A percentile compares a stretch with the other conserved stretches of the same genome.
These are phyloP conservation scores for Argyrosomus regius DNA, from an alignment of 2,797 vertebrate genomes.

Conservation along the genomic window DNA sequence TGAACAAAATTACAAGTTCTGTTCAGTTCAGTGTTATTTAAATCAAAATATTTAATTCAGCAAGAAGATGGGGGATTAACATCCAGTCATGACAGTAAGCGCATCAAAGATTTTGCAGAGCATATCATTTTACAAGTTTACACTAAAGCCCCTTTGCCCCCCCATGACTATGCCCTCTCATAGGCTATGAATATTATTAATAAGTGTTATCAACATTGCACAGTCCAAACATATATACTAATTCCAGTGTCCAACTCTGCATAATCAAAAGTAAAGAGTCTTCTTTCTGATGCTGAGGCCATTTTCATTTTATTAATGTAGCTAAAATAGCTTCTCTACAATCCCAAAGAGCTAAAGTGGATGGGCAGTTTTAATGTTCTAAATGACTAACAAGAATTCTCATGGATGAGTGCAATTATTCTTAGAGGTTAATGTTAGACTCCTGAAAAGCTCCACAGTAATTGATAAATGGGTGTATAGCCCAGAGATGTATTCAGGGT, in stretches of 20 bases:
- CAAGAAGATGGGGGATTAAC: slow-evolving; percentile 69
- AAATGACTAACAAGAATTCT: slow-evolving; percentile 66
- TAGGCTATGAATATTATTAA: slow-evolving; percentile 44
- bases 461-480: slow-evolving; percentile 82
- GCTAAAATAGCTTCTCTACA: slow-evolving; percentile 44
- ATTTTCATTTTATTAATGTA: slow-evolving; percentile 43
- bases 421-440: slow-evolving; percentile 78
- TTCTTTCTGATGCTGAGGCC: slow-evolving; percentile 35
- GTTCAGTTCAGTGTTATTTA: slow-evolving; percentile 53
- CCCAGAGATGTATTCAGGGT: slow-evolving; percentile 78
- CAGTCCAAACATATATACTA: slow-evolving; percentile 36
- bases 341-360: slow-evolving; percentile 47
- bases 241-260: slow-evolving; percentile 28
- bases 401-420: slow-evolving; percentile 75
- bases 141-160: slow-evolving; percentile 48
- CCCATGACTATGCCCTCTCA: slow-evolving; percentile 43
- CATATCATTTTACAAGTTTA: slow-evolving; percentile 66
- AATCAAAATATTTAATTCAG: slow-evolving; percentile 66
- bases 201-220: slow-evolving; percentile 36
- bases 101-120: slow-evolving; percentile 72
- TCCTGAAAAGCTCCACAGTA: slow-evolving; percentile 73
- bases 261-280: slow-evolving; percentile 23
- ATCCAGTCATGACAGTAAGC: slow-evolving; percentile 68
- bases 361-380: slow-evolving; percentile 61
- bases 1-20: slow-evolving; percentile 39